Conservation (phyloP, 2,888 invertebrate species). For the Ophioninae sp. region DNA sequence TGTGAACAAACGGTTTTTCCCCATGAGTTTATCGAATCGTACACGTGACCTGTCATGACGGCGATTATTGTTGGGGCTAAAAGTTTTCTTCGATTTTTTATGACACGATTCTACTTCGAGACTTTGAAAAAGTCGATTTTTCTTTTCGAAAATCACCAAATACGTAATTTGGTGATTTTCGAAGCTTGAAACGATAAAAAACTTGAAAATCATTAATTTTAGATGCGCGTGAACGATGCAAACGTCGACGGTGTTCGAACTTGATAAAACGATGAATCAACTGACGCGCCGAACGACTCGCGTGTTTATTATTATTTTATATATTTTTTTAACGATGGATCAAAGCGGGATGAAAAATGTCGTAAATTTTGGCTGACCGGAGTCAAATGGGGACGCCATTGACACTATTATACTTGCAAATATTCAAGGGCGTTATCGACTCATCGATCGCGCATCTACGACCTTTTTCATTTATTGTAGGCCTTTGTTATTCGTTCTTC, state of each 20-base stretch:
- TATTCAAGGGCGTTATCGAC: constrained; percentile 28
- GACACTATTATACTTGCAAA: constrained; percentile 17
- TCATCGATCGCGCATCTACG: constrained; percentile 17
- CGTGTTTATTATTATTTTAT: not conserved
- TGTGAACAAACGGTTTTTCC: constrained; percentile 25
- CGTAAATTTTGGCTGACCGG: not conserved
- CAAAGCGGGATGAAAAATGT: not conserved
- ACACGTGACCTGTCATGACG: not conserved
- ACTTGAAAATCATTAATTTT: not conserved
- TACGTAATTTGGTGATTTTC: no score
- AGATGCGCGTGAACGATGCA: not conserved
- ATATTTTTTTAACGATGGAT: not conserved
- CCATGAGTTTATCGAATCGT: constrained; percentile 4
- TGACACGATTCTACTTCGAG: no score
- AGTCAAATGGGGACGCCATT: not conserved
- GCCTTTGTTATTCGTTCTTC: constrained; percentile 4
- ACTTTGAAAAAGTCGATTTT: no score
- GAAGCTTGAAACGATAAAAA: no score
- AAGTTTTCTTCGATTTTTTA: no score
- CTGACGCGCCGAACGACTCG: not conserved
- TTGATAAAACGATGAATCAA: constrained; percentile 7
- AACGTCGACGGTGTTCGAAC: not conserved
- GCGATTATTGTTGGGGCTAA: no score
- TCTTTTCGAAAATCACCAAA: no score
- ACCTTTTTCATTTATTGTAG: not conserved